Conservation (phyloP, 2,113 vertebrate genomes). For the Poeciliopsis occidentalis region DNA sequence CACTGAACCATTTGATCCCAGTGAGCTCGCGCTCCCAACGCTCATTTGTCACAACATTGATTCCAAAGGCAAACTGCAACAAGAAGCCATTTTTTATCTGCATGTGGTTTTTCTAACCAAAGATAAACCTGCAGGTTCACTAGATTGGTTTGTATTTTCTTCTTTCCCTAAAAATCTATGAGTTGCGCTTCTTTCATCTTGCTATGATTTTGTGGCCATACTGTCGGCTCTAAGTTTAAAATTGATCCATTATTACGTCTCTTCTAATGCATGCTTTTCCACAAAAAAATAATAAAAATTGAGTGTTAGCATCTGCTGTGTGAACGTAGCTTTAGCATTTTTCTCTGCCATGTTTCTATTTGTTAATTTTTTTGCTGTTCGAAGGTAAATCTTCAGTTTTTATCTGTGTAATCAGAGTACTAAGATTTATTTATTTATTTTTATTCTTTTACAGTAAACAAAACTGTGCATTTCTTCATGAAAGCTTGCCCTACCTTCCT, state of each 20-base stretch:
- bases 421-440: slow-evolving; percentile 22
- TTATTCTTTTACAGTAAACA: slow-evolving; percentile 1
- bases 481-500: slow-evolving; percentile 32
- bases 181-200: too few species aligned
- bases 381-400: not conserved
- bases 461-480: slow-evolving; percentile 20
- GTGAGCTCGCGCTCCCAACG: slow-evolving; percentile 3
- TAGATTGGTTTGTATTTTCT: not conserved
- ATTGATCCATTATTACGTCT: too few species aligned
- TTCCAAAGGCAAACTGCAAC: slow-evolving; percentile 1
- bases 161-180: too few species aligned
- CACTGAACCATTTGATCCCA: slow-evolving; percentile 18
- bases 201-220: too few species aligned
- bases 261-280: too few species aligned
- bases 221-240: too few species aligned
- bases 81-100: slow-evolving; percentile 1
- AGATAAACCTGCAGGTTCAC: not conserved
- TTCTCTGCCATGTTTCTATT: too few species aligned
- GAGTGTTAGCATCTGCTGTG: too few species aligned
- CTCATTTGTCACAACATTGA: slow-evolving; percentile 17
- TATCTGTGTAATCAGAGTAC: slow-evolving; percentile 28
- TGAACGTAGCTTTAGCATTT: too few species aligned
- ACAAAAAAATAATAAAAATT: too few species aligned
- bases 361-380: too few species aligned
- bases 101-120: not conserved